A percentile compares a stretch with the other conserved stretches of the same genome.
phyloP scores from a whole-genome alignment of 1,140 invertebrate species.

The Drosophila willistoni region DNA sequence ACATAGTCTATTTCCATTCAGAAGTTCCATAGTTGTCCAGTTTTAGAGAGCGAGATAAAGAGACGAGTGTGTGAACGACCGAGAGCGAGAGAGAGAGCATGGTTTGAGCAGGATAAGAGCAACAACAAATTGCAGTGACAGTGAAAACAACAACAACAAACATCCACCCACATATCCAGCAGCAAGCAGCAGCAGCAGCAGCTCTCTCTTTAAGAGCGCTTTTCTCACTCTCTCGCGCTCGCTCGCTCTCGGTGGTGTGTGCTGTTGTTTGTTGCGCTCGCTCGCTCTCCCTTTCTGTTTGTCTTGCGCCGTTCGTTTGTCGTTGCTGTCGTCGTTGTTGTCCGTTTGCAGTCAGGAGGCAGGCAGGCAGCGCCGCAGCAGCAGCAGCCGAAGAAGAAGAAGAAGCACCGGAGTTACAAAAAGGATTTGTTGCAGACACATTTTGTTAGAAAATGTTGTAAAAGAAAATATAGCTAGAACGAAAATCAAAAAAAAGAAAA shows the following conservation, averaged over 20 bases:
- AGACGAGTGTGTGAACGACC: background rate
- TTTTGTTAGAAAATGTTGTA: constrained; percentile 29
- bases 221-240: constrained; percentile 41
- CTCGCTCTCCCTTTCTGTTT: constrained; percentile 26
- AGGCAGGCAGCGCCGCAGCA: constrained; percentile 32
- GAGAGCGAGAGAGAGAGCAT: constrained; percentile 6
- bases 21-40: constrained; percentile 10
- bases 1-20: constrained; percentile 9
- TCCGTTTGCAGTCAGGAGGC: constrained; percentile 34
- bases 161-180: constrained; percentile 61
- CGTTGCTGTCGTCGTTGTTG: constrained; percentile 7
- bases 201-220: constrained; percentile 21
- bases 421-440: constrained; percentile 54
- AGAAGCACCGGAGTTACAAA: constrained; percentile 26
- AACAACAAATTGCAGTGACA: constrained; percentile 51
- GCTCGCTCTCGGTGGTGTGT: constrained; percentile 36
- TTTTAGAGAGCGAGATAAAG: constrained; percentile 20
- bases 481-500: background rate
- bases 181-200: constrained; percentile 27
- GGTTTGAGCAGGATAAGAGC: constrained; percentile 62
- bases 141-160: constrained; percentile 34
- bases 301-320: constrained; percentile 29
- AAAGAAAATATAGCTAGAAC: constrained; percentile 14
- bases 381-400: constrained; percentile 28
- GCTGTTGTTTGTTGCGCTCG: constrained; percentile 29